Conservation (phyloP, 2,113 vertebrate species). For the Ia io region DNA sequence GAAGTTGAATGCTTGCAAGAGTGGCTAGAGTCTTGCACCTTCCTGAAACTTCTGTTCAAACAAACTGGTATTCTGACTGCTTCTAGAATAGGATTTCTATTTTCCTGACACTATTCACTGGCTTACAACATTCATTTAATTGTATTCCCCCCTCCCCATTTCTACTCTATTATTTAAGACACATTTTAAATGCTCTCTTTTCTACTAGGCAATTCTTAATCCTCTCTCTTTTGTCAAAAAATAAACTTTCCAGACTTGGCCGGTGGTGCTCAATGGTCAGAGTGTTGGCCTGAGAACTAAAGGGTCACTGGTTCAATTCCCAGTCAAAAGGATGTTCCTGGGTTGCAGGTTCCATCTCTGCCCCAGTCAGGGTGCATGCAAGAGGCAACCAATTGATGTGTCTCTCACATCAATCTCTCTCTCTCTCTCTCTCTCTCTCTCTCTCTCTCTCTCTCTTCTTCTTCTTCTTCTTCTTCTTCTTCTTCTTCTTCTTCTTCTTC, state of each 20-base stretch:
- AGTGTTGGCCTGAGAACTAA: too few species aligned
- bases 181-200: conserved; percentile 4
- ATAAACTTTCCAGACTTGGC: background rate
- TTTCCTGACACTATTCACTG: background rate
- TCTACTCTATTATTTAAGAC: background rate
- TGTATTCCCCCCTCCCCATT: background rate
- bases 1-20: background rate
- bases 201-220: background rate
- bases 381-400: too few species aligned
- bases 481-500: too few species aligned
- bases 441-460: too few species aligned
- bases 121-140: background rate
- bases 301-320: too few species aligned
- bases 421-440: too few species aligned
- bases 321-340: too few species aligned
- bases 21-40: background rate
- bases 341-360: too few species aligned
- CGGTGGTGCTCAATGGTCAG: too few species aligned
- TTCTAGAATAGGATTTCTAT: background rate
- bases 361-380: too few species aligned
- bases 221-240: background rate
- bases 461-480: too few species aligned
- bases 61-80: background rate
- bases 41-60: background rate
- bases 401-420: too few species aligned